Percentiles rank a stretch among this genome's conserved stretches.
These are phyloP conservation scores for Rachycentron canadum DNA, from an alignment of 2,797 vertebrate species.

Conservation along the genomic window DNA sequence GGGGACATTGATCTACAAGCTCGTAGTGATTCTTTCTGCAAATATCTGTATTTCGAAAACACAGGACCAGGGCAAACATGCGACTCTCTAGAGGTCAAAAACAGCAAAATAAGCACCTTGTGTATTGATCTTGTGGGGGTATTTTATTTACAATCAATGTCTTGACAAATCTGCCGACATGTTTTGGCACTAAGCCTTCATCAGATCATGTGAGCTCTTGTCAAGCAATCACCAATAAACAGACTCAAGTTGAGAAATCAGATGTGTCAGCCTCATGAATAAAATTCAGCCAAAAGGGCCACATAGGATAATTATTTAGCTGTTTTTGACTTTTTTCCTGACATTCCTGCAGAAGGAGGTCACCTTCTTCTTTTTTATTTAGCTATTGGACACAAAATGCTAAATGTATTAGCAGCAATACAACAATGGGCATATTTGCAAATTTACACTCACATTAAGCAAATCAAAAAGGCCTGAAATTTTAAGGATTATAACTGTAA, in stretches of 20 bases:
- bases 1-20: constrained; percentile 11
- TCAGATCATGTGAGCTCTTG: background rate
- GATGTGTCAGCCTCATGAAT: background rate
- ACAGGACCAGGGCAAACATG: background rate
- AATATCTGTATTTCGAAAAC: background rate
- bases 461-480: background rate
- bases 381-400: background rate
- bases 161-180: background rate
- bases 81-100: background rate
- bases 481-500: constrained; percentile 10
- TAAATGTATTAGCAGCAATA: constrained; percentile 6
- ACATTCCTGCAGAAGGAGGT: background rate
- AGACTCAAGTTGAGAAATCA: background rate
- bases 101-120: background rate
- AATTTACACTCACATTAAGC: no score
- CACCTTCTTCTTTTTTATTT: background rate
- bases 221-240: background rate
- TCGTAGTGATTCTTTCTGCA: background rate
- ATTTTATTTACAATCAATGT: background rate
- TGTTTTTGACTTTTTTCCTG: background rate
- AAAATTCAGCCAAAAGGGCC: background rate
- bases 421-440: background rate
- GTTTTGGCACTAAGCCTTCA: background rate
- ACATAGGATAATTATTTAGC: background rate
- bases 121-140: background rate